These are phyloP conservation scores for Drosophila anomalata DNA, from an alignment of 2,888 invertebrate species.

Conservation along the genomic window DNA sequence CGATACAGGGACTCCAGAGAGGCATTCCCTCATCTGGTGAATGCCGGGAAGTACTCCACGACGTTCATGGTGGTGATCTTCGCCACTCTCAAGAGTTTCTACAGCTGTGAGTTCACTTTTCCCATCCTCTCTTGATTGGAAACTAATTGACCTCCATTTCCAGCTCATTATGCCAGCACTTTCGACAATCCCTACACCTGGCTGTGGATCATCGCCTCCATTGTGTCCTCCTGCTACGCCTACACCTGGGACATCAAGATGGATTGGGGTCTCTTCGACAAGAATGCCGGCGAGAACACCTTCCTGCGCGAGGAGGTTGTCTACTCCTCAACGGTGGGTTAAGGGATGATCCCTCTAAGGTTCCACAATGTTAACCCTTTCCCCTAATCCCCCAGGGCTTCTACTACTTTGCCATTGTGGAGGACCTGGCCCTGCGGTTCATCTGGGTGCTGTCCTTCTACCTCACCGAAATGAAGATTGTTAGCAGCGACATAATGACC, in stretches of 20 bases:
- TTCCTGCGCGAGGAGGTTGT: constrained; percentile 97
- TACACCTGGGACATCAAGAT: constrained; percentile 99
- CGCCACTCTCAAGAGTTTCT: constrained; percentile 88
- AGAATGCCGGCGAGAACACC: constrained; percentile 94
- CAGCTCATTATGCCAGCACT: constrained; percentile 86
- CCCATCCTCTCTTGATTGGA: too few relatives aligned
- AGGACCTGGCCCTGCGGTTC: constrained; percentile 96
- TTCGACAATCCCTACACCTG: constrained; percentile 94
- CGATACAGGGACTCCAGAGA: constrained; percentile 97
- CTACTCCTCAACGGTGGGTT: constrained; percentile 92
- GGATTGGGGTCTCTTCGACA: constrained; percentile 99
- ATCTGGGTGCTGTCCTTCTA: constrained; percentile 96
- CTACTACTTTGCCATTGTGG: constrained; percentile 98
- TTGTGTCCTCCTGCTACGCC: constrained; percentile 96
- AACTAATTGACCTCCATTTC: background rate
- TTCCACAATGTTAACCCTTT: background rate
- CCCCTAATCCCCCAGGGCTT: constrained; percentile 86
- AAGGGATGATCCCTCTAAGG: too few relatives aligned
- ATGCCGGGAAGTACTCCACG: constrained; percentile 99
- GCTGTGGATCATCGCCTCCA: constrained; percentile 93
- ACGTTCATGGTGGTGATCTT: constrained; percentile 97
- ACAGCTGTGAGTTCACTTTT: constrained; percentile 85
- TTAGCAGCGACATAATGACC: constrained; percentile 92
- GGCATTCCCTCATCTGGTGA: constrained; percentile 97
- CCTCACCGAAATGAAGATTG: constrained; percentile 90